Base-by-base conservation (phyloP, 2,113 vertebrate genomes). In the Capreolus pygargus region DNA sequence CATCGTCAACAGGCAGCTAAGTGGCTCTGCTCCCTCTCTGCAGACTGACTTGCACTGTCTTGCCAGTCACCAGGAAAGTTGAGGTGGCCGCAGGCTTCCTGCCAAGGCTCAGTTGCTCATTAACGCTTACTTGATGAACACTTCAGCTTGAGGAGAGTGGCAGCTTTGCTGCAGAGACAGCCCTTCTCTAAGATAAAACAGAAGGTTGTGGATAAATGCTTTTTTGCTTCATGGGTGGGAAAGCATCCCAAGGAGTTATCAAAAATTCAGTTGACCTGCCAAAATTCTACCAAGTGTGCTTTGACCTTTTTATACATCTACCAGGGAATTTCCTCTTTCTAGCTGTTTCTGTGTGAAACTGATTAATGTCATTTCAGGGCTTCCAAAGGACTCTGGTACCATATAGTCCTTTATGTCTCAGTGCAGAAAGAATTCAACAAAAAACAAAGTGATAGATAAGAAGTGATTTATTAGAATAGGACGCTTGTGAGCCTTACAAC, bases 101-200 rank as follows among this genome's bases (percentile, higher is more conserved):
- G 54, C 89, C 89, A 86, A 57, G 70, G 76, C 78, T 96, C 55
- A 45, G 70, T 45, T 95, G 60, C 94, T 95, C 96, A 57, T 83
- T 89, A 93, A 27, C 70, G 60, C 64, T 86, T 81, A 36, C 94
- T 61, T 91, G 64, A 93, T 86, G 60, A 83, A 45, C n/a, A 33
- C 50, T 64, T 88, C 10, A 13, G 78, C 47, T 33, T 81, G 19
- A 47, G 61, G n/a, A 27, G 7, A 15, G 33, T 21, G 39, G 67
- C 67, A 81, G 81, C 58, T 19, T 43, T 78, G 93, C n/a, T 45
- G 5, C 23, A 70, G 74, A 85, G 33, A 43, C 70, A 64, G 23
- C 36, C 8, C 14, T n/a, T 30, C 76, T 95, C 85, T 6, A 15
- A 92, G 33, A 64, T 74, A 55, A 50, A 93, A 60, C n/a, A 60